A percentile compares a stretch with the other conserved stretches of the same genome.
Evolutionary conservation across 2,113 vertebrate species (phyloP).

Genomic region (Eptesicus fuscus): DNA sequence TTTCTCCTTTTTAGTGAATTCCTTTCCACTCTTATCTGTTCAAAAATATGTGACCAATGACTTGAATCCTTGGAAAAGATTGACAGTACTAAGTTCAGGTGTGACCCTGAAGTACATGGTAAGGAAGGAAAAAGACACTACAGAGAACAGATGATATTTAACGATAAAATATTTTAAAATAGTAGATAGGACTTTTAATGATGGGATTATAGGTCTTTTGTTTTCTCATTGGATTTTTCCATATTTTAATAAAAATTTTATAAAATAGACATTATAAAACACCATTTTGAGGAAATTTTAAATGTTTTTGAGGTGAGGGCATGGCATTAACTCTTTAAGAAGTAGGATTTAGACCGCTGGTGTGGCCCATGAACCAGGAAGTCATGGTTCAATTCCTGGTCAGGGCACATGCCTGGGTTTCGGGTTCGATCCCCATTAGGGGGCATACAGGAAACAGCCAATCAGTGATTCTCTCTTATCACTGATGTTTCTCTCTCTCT

Average conservation of each 20-base stretch:
- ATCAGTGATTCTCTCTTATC: too few species aligned
- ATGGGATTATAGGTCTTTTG: not conserved
- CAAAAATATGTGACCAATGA: not conserved
- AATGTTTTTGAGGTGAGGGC: not conserved
- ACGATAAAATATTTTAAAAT: conserved; percentile 20
- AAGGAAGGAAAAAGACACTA: not conserved
- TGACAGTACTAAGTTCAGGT: not conserved
- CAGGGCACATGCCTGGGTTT: too few species aligned
- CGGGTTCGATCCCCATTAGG: too few species aligned
- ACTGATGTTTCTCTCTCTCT: too few species aligned
- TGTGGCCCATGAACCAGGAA: too few species aligned
- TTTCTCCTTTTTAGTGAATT: not conserved
- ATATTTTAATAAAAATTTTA: not conserved
- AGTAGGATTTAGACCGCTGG: not conserved
- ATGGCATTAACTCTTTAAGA: conserved; percentile 6
- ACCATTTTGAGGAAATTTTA: not conserved
- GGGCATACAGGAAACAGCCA: too few species aligned
- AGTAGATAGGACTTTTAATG: not conserved
- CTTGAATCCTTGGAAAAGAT: not conserved
- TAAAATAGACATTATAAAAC: not conserved
- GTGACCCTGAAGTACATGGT: not conserved
- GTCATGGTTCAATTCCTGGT: too few species aligned
- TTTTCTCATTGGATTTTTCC: not conserved
- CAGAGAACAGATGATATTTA: not conserved
- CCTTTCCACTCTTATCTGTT: not conserved